A percentile compares a stretch with the other conserved stretches of the same genome.
Conservation (phyloP, 2,797 vertebrate species). For the Lithobates sylvaticus region DNA sequence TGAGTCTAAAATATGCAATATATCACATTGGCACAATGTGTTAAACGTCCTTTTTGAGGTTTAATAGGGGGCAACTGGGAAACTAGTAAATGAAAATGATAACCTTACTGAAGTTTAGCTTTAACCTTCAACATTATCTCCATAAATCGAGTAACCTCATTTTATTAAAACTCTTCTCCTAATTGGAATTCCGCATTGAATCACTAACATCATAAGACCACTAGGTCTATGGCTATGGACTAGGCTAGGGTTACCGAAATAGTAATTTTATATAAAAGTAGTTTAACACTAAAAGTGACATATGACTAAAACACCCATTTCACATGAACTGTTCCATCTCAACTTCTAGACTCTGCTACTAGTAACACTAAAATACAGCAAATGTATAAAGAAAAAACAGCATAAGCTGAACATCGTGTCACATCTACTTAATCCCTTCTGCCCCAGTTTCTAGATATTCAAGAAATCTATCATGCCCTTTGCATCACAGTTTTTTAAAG, state of each 20-base stretch:
- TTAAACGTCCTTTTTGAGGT: too few species aligned
- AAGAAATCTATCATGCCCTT: neutral
- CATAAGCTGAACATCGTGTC: neutral
- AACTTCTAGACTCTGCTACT: neutral
- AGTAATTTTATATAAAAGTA: neutral
- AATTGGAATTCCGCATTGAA: too few species aligned
- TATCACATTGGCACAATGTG: neutral
- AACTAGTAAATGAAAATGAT: too few species aligned
- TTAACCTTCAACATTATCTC: neutral
- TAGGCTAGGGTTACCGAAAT: neutral
- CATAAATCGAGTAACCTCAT: too few species aligned
- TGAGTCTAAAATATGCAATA: neutral
- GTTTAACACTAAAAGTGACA: neutral
- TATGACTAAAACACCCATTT: neutral
- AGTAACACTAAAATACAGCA: neutral
- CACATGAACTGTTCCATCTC: neutral
- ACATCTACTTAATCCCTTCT: neutral
- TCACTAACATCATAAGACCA: neutral
- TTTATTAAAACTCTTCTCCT: too few species aligned
- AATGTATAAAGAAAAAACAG: neutral
- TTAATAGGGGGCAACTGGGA: too few species aligned
- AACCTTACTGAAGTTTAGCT: neutral
- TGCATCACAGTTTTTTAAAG: neutral
- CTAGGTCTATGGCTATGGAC: too few species aligned
- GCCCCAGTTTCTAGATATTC: neutral